phyloP scores from a whole-genome alignment of 92 coral and sea anemone genomes.

The Bergia puertoricense region DNA sequence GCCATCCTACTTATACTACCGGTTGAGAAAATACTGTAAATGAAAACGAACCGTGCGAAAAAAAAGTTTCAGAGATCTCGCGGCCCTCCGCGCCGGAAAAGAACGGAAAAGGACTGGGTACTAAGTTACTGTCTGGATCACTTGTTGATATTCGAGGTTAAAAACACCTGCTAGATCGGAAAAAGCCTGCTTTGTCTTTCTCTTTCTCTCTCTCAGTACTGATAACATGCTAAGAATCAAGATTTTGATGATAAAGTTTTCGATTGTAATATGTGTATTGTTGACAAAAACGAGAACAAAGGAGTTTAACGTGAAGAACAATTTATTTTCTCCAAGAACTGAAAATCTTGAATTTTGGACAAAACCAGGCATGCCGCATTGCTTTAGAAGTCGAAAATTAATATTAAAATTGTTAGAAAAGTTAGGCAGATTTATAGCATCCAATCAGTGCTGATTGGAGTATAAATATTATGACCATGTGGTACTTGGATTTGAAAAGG shows the following conservation, averaged over 20 bases:
- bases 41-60: too few relatives aligned
- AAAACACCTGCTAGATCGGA: neutral
- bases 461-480: slow-evolving; percentile 7
- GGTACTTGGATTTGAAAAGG: slow-evolving; percentile 21
- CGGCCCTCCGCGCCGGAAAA: neutral
- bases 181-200: neutral
- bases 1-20: too few relatives aligned
- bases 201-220: neutral
- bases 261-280: too few relatives aligned
- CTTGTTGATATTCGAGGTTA: neutral
- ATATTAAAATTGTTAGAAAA: slow-evolving; percentile 2
- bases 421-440: neutral
- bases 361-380: neutral
- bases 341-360: neutral
- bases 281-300: too few relatives aligned
- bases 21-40: too few relatives aligned
- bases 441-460: neutral
- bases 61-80: too few relatives aligned
- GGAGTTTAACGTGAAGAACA: too few relatives aligned
- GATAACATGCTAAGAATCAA: neutral
- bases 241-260: neutral
- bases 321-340: too few relatives aligned
- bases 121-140: neutral
- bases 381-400: slow-evolving; percentile 1
- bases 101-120: neutral